A percentile compares a stretch with the other conserved stretches of the same genome.
These are phyloP conservation scores for Nothoprocta perdicaria DNA, from an alignment of 2,113 vertebrate species.

Conservation along the genomic window DNA sequence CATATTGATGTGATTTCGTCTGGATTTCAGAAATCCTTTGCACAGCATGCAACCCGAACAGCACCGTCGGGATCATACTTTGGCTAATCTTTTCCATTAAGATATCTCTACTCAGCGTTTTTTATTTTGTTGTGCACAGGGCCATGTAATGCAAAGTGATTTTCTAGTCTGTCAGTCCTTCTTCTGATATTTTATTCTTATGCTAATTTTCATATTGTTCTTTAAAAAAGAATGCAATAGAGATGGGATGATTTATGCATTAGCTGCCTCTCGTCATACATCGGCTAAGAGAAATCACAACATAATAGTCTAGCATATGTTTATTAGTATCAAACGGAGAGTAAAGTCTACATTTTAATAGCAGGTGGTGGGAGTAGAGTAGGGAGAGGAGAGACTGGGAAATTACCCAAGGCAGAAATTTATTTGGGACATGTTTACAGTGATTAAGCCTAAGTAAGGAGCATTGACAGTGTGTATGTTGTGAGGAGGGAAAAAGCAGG, in stretches of 20 bases:
- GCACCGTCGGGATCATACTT: not conserved
- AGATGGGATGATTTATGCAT: not conserved
- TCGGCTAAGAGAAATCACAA: not conserved
- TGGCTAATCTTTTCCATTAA: not conserved
- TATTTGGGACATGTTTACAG: not conserved
- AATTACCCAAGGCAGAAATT: not conserved
- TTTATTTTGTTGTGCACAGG: not conserved
- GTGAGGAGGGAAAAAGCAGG: not conserved
- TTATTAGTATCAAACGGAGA: not conserved
- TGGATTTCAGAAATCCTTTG: constrained; percentile 44
- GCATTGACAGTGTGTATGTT: not conserved
- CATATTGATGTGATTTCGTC: constrained; percentile 31
- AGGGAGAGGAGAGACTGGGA: not conserved
- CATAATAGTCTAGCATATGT: not conserved
- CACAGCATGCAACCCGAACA: constrained; percentile 1
- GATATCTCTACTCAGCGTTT: not conserved
- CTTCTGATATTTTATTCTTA: not conserved
- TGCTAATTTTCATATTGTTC: not conserved
- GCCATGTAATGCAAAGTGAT: not conserved
- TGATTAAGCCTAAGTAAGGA: not conserved
- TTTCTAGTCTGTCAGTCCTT: not conserved
- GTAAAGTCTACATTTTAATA: not conserved
- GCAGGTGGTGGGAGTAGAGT: not conserved
- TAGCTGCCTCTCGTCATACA: not conserved
- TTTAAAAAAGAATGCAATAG: not conserved